Base-by-base conservation (phyloP, 1,140 invertebrate genomes). In the Musca vetustissima region DNA sequence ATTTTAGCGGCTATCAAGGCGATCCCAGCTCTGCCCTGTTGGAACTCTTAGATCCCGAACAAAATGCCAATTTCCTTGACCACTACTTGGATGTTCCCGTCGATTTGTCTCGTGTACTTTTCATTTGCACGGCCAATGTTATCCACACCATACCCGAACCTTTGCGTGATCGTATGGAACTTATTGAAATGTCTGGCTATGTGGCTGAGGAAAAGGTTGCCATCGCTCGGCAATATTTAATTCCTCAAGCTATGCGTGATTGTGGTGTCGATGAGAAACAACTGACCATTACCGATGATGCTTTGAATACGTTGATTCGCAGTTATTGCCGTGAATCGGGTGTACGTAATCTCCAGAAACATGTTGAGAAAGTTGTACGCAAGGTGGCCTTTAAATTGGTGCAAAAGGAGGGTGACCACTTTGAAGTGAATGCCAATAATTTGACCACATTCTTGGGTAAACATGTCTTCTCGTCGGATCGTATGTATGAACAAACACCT, bases 81-180 rank as follows among this genome's bases (percentile, higher is more conserved):
- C 97, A 99, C 84, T 99, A 99, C 82, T 84, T 99, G 22, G 98
- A 99, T 85, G 97, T 99, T 15, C 88, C 96, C 0, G 93, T 99
- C 6, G 98, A 99, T 85, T 84, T 99, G 19, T 98, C 97, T 0
- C 97, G 96, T 84, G 96, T 92, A 14, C 83, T 99, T 2, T 99
- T 99, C 80, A 99, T 99, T 73, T 99, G 97, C 80, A 99, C 98
- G 0, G 98, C 98, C 14, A 99, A 99, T 84, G 89, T 97, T 1
- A 88, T 93, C 1, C 96, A 99, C 64, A 96, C 95, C 0, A 99
- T 99, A 77, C 97, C 98, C 0, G 97, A 98, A 76, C 96, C 98
- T 0, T 83, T 99, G 1, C 84, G 94, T 70, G 98, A 99, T 85
- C 88, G 98, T 73, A 99, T 99, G 98, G 98, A 99, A 85, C 92